Percentiles rank a stretch among this genome's conserved stretches.
Evolutionary conservation across 2,888 invertebrate species (phyloP).

Genomic region (Peribatodes rhomboidaria): DNA sequence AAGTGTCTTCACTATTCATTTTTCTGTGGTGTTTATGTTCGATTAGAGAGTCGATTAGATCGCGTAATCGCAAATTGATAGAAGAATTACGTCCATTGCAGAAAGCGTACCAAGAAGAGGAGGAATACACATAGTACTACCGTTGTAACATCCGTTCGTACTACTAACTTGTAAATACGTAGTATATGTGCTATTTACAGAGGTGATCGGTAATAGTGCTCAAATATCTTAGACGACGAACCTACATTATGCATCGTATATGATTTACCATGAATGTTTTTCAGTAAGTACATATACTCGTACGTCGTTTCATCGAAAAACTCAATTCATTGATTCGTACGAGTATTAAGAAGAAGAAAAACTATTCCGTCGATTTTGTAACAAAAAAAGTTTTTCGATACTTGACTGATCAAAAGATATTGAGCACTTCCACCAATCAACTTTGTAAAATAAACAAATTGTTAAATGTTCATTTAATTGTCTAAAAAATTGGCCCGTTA

Average conservation of each 20-base stretch:
- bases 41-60: slow-evolving; percentile 44
- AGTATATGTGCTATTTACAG: slow-evolving; percentile 19
- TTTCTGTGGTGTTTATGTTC: slow-evolving; percentile 25
- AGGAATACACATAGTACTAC: slow-evolving; percentile 78
- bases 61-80: slow-evolving; percentile 58
- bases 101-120: slow-evolving; percentile 81
- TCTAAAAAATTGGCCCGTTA: slow-evolving; percentile 25
- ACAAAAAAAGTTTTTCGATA: too few relatives aligned
- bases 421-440: slow-evolving; percentile 9
- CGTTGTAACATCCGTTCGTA: slow-evolving; percentile 67
- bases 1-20: slow-evolving; percentile 17
- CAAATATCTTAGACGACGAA: neutral
- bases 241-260: neutral
- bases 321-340: too few relatives aligned
- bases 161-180: slow-evolving; percentile 59
- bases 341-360: too few relatives aligned
- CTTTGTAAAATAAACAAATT: slow-evolving; percentile 10
- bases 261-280: neutral
- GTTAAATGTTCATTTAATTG: slow-evolving; percentile 30
- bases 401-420: too few relatives aligned
- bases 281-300: too few relatives aligned
- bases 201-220: slow-evolving; percentile 4
- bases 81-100: slow-evolving; percentile 82
- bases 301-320: too few relatives aligned
- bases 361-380: too few relatives aligned